phyloP scores from a whole-genome alignment of 2,888 invertebrate species.

The Pecten maximus region DNA sequence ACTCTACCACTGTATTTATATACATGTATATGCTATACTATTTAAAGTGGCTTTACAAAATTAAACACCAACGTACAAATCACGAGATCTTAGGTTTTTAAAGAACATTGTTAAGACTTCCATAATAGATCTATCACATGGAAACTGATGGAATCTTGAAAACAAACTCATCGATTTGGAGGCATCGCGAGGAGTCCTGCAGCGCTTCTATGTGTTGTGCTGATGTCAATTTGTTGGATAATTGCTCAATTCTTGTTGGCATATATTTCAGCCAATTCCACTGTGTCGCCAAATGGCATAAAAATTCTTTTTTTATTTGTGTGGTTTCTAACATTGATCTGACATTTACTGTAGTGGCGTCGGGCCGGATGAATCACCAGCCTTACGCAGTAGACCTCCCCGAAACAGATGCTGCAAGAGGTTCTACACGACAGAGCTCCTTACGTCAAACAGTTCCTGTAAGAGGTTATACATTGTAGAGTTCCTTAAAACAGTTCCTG shows the following conservation, averaged over 20 bases:
- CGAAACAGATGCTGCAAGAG: background rate
- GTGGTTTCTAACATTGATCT: conserved; percentile 28
- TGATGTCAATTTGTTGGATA: conserved; percentile 22
- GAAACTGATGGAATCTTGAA: background rate
- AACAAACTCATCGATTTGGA: conserved; percentile 14
- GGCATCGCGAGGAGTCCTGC: background rate
- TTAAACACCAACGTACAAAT: background rate
- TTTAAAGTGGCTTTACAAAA: background rate
- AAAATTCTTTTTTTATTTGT: background rate
- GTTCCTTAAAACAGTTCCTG: too few relatives aligned
- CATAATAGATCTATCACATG: background rate
- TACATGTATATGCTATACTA: too few relatives aligned
- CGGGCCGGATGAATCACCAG: background rate
- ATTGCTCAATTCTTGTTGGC: conserved; percentile 33
- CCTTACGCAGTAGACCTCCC: background rate
- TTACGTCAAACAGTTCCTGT: too few relatives aligned
- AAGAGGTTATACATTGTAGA: too few relatives aligned
- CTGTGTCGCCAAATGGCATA: background rate
- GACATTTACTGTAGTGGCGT: background rate
- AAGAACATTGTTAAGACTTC: background rate
- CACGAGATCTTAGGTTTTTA: background rate
- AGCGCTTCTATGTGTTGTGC: background rate
- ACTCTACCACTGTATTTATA: too few relatives aligned
- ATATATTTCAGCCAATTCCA: conserved; percentile 11
- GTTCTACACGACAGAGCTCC: background rate